Evolutionary conservation across 1,140 invertebrate species (phyloP).

Genomic region (Cryptotermes secundus): DNA sequence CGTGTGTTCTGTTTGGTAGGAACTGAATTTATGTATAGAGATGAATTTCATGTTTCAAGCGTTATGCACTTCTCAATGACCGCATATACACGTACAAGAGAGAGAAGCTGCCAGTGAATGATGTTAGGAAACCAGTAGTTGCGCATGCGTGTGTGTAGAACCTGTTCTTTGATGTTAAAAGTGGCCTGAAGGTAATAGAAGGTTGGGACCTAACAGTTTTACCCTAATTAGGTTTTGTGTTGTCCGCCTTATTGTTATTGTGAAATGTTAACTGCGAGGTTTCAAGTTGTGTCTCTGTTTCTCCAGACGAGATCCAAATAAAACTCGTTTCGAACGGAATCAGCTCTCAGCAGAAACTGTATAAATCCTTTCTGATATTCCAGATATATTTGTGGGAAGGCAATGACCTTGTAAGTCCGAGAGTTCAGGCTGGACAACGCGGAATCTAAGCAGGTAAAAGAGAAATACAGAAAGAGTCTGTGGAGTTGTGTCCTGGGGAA

Average conservation of each 20-base stretch:
- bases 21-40: no score
- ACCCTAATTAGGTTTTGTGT: constrained; percentile 9
- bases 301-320: not conserved
- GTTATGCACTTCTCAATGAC: no score
- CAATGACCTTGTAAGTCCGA: not conserved
- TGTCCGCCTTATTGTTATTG: not conserved
- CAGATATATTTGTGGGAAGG: not conserved
- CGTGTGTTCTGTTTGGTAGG: no score
- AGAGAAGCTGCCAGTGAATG: not conserved
- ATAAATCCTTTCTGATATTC: not conserved
- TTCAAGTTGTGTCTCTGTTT: not conserved
- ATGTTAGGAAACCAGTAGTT: not conserved
- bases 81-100: not conserved
- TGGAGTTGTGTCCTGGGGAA: not conserved
- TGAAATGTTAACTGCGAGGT: not conserved
- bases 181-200: not conserved
- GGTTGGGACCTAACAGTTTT: not conserved
- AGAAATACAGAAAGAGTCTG: not conserved
- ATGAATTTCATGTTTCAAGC: no score
- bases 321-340: not conserved
- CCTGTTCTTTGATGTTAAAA: not conserved
- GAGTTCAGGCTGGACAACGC: not conserved
- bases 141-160: not conserved
- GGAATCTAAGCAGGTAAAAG: not conserved
- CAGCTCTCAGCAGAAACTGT: not conserved